phyloP scores from a whole-genome alignment of 2,797 vertebrate genomes.

The Scleropages formosus region DNA sequence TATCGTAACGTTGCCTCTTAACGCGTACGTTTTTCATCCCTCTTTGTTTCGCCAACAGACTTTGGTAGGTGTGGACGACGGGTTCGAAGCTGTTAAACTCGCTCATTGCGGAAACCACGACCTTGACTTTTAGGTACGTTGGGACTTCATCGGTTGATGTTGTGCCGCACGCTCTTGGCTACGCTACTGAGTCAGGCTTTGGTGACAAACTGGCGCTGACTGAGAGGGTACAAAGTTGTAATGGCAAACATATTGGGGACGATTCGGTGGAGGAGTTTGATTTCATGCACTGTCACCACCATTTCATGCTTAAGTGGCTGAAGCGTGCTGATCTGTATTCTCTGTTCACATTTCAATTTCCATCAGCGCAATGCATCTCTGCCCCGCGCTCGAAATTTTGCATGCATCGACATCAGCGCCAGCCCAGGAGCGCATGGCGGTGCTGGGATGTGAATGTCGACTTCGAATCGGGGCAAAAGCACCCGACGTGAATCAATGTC shows the following conservation, averaged over 20 bases:
- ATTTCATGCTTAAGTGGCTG: conserved; percentile 30
- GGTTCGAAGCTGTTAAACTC: background rate
- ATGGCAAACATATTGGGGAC: conserved; percentile 19
- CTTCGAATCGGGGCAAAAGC: background rate
- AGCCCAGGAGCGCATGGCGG: background rate
- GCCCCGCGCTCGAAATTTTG: background rate
- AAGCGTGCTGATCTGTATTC: conserved; percentile 28
- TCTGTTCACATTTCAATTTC: conserved; percentile 22
- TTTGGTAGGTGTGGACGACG: background rate
- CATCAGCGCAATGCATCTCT: background rate
- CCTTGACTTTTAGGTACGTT: too few relatives aligned
- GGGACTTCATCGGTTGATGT: too few relatives aligned
- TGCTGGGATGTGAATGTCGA: background rate
- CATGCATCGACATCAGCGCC: background rate
- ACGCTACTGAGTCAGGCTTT: background rate
- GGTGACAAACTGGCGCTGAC: background rate
- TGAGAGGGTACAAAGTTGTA: background rate
- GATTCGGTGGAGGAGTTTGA: conserved; percentile 1
- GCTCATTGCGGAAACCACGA: background rate
- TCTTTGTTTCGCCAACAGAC: background rate
- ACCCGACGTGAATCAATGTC: background rate
- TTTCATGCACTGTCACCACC: conserved; percentile 19
- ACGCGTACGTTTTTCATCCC: background rate
- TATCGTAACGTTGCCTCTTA: too few relatives aligned
- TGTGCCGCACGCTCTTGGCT: too few relatives aligned